phyloP scores from a whole-genome alignment of 2,888 invertebrate species.

The Antitype chi region DNA sequence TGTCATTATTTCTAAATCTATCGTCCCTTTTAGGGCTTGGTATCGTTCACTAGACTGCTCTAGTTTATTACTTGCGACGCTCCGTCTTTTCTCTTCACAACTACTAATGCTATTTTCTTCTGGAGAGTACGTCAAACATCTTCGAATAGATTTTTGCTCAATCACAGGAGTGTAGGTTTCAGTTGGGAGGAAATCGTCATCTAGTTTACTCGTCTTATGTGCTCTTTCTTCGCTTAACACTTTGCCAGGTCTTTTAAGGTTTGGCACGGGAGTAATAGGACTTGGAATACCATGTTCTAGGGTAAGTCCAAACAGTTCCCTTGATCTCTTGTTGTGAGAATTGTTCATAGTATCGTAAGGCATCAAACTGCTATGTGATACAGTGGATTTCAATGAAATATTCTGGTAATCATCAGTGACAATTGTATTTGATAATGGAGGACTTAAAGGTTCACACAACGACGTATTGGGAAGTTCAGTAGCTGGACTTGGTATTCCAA shows the following conservation, averaged over 20 bases:
- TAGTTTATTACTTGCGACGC: constrained; percentile 86
- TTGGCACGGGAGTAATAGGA: constrained; percentile 87
- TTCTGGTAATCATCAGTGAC: constrained; percentile 69
- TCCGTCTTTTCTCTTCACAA: constrained; percentile 89
- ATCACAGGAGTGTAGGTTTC: constrained; percentile 86
- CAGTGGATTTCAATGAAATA: constrained; percentile 79
- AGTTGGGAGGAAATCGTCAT: constrained; percentile 83
- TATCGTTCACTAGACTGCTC: constrained; percentile 83
- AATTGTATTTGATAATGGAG: constrained; percentile 74
- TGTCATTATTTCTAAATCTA: constrained; percentile 92
- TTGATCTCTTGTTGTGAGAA: constrained; percentile 77
- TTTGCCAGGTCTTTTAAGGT: constrained; percentile 84
- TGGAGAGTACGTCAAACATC: constrained; percentile 91
- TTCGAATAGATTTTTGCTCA: constrained; percentile 88
- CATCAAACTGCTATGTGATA: constrained; percentile 86
- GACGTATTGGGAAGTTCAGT: constrained; percentile 81
- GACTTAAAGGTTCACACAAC: constrained; percentile 79
- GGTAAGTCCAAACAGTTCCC: constrained; percentile 86
- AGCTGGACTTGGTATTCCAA: constrained; percentile 86
- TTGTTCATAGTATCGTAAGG: constrained; percentile 72
- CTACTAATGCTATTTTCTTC: constrained; percentile 88
- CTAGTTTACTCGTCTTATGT: constrained; percentile 88
- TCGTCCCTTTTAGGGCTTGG: constrained; percentile 89
- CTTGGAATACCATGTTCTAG: constrained; percentile 89
- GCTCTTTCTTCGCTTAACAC: constrained; percentile 86